These are phyloP conservation scores for Peromyscus aztecus DNA, from an alignment of 2,797 vertebrate species.

Conservation along the genomic window DNA sequence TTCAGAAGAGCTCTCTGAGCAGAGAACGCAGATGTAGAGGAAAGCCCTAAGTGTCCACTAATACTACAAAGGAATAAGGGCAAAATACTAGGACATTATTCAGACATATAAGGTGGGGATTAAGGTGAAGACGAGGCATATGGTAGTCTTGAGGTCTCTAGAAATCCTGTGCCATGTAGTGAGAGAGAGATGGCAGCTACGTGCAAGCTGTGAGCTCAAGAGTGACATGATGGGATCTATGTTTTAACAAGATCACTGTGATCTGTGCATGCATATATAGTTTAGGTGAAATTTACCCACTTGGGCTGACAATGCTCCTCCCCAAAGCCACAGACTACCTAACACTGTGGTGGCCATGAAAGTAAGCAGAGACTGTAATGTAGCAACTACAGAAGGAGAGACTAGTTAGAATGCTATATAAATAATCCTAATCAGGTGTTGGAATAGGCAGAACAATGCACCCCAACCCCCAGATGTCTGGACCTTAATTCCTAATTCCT, in stretches of 20 bases:
- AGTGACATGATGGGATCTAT: background rate
- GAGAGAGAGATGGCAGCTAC: too few relatives aligned
- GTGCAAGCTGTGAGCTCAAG: background rate
- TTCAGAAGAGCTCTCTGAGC: background rate
- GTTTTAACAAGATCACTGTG: background rate
- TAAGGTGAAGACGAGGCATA: background rate
- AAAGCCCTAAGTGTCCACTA: background rate
- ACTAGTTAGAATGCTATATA: background rate
- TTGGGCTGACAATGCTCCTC: background rate
- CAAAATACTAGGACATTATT: background rate
- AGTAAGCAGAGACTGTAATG: background rate
- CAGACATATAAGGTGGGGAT: background rate
- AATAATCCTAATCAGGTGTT: background rate
- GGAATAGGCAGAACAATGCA: background rate
- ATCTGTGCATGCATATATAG: too few relatives aligned
- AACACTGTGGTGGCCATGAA: background rate
- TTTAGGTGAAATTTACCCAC: background rate
- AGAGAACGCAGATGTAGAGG: background rate
- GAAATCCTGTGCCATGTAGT: background rate
- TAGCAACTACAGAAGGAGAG: background rate
- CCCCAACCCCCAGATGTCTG: background rate
- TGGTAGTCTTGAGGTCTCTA: background rate
- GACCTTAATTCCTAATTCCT: background rate
- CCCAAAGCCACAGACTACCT: background rate
- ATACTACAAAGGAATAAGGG: background rate